phyloP scores from a whole-genome alignment of 2,113 vertebrate genomes.

The Pseudopodoces humilis region DNA sequence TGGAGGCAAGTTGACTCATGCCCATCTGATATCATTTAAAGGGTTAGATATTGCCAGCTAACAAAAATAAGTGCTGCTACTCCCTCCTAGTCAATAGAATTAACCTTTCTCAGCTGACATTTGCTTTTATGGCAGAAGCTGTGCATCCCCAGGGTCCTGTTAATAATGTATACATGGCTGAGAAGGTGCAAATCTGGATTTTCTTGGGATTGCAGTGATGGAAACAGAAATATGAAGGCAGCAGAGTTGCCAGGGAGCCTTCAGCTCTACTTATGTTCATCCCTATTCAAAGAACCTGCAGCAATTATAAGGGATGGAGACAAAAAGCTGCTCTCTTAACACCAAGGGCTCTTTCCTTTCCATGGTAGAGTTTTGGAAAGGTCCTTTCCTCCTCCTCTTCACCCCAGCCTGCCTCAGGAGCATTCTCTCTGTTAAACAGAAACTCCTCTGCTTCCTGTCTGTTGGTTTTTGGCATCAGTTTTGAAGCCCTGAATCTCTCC shows the following conservation, averaged over 20 bases:
- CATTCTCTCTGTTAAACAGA: background rate
- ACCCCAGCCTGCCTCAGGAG: background rate
- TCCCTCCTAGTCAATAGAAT: conserved; percentile 6
- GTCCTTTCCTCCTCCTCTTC: background rate
- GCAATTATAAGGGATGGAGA: background rate
- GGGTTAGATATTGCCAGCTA: background rate
- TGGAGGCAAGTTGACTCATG: conserved; percentile 36
- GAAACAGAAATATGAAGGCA: background rate
- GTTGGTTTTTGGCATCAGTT: background rate
- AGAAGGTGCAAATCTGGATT: conserved; percentile 8
- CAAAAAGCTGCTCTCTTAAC: background rate
- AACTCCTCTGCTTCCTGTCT: conserved; percentile 31
- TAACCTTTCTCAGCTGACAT: background rate
- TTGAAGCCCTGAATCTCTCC: background rate
- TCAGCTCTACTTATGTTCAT: background rate
- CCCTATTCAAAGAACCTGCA: background rate
- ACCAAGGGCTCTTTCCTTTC: background rate
- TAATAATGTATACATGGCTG: background rate
- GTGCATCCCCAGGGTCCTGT: background rate
- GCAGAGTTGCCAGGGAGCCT: background rate
- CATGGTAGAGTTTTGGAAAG: background rate
- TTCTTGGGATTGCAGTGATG: background rate
- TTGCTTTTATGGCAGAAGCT: background rate
- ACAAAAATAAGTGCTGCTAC: background rate
- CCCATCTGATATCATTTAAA: conserved; percentile 44